These are phyloP conservation scores for Drosophila parthenogenetica DNA, from an alignment of 2,888 invertebrate genomes.

Conservation along the genomic window DNA sequence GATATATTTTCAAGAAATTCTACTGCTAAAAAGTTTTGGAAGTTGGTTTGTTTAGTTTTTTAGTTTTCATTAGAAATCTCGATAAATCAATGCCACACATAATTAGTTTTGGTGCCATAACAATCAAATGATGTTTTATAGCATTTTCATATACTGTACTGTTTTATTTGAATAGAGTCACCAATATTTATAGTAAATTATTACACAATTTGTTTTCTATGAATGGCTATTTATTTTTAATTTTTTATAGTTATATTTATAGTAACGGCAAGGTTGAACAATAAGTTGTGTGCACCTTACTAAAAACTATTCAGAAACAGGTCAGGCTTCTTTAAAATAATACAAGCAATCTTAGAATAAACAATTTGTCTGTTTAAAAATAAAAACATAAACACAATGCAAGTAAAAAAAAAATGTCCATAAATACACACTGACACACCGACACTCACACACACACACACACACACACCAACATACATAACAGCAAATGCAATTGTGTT, in stretches of 20 bases:
- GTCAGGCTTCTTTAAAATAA: neutral
- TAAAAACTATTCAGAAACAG: neutral
- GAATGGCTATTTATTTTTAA: neutral
- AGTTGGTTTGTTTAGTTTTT: neutral
- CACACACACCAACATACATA: constrained; percentile 1
- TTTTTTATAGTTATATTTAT: neutral
- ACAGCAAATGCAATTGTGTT: constrained; percentile 4
- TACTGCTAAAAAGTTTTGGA: neutral
- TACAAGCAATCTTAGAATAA: neutral
- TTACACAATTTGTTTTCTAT: neutral
- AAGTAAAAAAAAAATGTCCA: constrained; percentile 5
- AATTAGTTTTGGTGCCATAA: neutral
- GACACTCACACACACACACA: neutral
- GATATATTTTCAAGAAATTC: neutral
- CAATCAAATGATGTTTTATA: neutral
- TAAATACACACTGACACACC: constrained; percentile 1
- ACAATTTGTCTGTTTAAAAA: neutral
- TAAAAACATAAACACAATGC: constrained; percentile 23
- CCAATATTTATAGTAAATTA: neutral
- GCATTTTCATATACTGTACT: neutral
- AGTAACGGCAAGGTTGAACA: neutral
- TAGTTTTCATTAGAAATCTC: constrained; percentile 4
- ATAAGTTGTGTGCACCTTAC: neutral
- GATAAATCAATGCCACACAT: constrained; percentile 1
- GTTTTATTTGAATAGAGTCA: neutral